Evolutionary conservation across 1,140 invertebrate species (phyloP).

Genomic region (Diprion similis): DNA sequence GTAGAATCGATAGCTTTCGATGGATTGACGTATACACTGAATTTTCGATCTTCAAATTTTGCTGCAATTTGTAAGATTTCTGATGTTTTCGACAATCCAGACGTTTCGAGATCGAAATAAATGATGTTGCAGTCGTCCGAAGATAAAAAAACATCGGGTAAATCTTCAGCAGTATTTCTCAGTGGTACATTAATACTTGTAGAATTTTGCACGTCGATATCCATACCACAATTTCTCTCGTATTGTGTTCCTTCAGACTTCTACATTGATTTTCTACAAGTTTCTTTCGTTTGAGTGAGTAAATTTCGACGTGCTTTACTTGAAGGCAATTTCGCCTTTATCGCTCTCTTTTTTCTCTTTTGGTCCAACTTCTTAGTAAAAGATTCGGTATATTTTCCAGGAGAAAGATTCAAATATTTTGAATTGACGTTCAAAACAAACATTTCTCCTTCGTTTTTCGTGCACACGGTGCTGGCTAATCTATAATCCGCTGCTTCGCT

Average conservation of each 20-base stretch:
- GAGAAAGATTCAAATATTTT: not conserved
- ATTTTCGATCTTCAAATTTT: constrained; percentile 22
- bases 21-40: constrained; percentile 31
- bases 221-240: not conserved
- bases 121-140: not conserved
- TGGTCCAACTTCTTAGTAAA: not conserved
- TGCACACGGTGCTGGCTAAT: constrained; percentile 12
- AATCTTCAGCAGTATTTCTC: too few species aligned
- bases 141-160: not conserved
- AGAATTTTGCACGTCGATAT: not conserved
- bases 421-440: not conserved
- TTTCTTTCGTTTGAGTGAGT: not conserved
- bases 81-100: constrained; percentile 22
- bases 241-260: not conserved
- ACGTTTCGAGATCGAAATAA: constrained; percentile 18
- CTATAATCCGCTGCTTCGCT: constrained; percentile 15
- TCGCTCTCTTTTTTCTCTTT: not conserved
- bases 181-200: too few species aligned
- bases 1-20: constrained; percentile 21
- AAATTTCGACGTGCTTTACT: not conserved
- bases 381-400: not conserved
- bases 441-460: constrained; percentile 17
- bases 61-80: constrained; percentile 37
- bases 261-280: not conserved
- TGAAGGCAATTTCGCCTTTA: not conserved